phyloP scores from a whole-genome alignment of 2,888 invertebrate species.

The Aphodius sticticus region DNA sequence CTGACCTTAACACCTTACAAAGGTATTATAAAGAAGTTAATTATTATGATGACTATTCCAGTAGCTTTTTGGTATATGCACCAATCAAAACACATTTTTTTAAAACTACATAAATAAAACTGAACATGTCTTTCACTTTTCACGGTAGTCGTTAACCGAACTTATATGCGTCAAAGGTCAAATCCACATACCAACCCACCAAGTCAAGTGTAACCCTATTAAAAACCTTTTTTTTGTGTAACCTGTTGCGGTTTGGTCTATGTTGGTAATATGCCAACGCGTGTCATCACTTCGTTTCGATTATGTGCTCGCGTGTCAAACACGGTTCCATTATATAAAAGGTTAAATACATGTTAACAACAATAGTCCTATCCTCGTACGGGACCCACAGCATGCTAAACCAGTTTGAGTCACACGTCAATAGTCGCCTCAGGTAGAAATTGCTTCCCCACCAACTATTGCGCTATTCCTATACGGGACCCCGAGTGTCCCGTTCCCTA shows the following conservation, averaged over 20 bases:
- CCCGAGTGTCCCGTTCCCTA: not conserved
- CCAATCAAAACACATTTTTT: too few relatives aligned
- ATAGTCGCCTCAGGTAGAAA: not conserved
- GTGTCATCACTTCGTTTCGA: not conserved
- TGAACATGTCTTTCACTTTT: not conserved
- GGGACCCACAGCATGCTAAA: not conserved
- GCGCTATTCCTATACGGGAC: not conserved
- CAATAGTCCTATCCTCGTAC: not conserved
- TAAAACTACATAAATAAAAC: too few relatives aligned
- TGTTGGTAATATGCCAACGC: not conserved
- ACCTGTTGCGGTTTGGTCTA: not conserved
- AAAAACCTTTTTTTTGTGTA: not conserved
- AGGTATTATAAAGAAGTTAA: too few relatives aligned
- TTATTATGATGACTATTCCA: too few relatives aligned
- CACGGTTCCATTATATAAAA: not conserved
- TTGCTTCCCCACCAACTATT: not conserved
- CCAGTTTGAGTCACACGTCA: not conserved
- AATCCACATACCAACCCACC: not conserved
- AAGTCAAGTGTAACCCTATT: not conserved
- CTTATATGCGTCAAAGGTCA: not conserved
- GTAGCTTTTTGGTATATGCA: too few relatives aligned
- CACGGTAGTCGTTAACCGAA: not conserved
- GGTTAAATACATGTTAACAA: not conserved
- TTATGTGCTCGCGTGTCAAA: not conserved
- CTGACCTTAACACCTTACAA: too few relatives aligned